Base-by-base conservation (phyloP, 2,113 vertebrate genomes). In the Megaceryle maxima region DNA sequence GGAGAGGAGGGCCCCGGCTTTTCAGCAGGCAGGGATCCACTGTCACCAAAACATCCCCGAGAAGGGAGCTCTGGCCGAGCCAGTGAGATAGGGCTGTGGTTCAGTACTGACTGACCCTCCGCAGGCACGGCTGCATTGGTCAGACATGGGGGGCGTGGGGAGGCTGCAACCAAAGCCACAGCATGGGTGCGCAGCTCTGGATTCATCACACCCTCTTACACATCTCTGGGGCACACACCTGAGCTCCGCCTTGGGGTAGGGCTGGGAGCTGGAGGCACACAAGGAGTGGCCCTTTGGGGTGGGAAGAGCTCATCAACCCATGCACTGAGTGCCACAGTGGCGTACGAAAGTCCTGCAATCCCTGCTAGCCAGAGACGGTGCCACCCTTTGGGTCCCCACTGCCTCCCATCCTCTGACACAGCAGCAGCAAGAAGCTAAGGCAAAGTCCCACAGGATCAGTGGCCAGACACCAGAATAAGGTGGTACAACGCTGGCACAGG, bases 71-170 rank as follows among this genome's bases (percentile, higher is more conserved):
- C 41, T 79, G 56, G n/a, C 13, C 35, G 48, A 31, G 24, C 6
- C 62, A n/a, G 60, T 0, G 3, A 53, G 79, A 6, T 1, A 7
- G 41, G 21, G 56, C 31, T 6, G 6, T 3, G 16, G 24, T 18
- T 67, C 1, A 1, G 18, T 3, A 46, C 25, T 19, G 20, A 31
- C 31, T 16, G 18, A 50, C 11, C 31, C 77, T 64, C 24, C 25
- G 22, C n/a, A 8, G 3, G 44, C 43, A n/a, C 0, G 0, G 55
- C 53, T 25, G 24, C 0, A 0, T 10, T 43, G 31, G 57, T 1
- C 3, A 1, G 39, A 22, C n/a, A 39, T 18, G 46, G 46, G 46
- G 1, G 3, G 24, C 19, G 39, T 0, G 2, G n/a, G n/a, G n/a
- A 64, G 25, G 60, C 83, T 70, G 83, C 8, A n/a, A 26, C 22